phyloP scores from a whole-genome alignment of 2,888 invertebrate species.

The Tipula helvola region DNA sequence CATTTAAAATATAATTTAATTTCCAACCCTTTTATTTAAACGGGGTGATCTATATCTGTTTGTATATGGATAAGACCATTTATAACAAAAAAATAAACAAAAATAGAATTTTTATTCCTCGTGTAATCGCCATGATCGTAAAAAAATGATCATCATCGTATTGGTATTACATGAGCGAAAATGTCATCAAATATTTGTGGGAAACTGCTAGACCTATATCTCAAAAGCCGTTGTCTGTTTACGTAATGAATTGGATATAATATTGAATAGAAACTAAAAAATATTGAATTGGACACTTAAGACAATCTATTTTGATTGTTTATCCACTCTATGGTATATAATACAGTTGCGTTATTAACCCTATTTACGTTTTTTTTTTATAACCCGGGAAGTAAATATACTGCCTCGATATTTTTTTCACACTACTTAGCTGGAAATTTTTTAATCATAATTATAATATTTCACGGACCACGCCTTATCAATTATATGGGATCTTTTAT shows the following conservation, averaged over 20 bases:
- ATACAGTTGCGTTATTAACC: background rate
- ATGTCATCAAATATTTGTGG: constrained; percentile 4
- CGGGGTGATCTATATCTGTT: background rate
- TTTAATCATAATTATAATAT: background rate
- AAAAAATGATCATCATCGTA: background rate
- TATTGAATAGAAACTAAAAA: background rate
- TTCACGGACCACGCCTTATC: constrained; percentile 4
- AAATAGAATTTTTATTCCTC: background rate
- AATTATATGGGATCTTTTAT: background rate
- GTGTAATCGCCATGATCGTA: background rate
- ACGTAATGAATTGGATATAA: background rate
- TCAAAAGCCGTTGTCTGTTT: background rate
- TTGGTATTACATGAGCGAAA: background rate
- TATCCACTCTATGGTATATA: background rate
- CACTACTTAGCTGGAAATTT: background rate
- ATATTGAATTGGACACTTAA: background rate
- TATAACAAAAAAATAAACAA: too few species aligned
- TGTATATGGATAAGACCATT: background rate
- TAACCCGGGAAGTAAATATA: background rate
- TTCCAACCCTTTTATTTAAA: background rate
- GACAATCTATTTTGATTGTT: background rate
- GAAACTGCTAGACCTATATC: background rate
- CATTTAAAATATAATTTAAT: background rate
- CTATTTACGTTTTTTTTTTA: background rate
- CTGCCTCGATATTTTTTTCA: background rate